Percentiles rank a stretch among this genome's conserved stretches.
phyloP scores from a whole-genome alignment of 2,797 vertebrate genomes.

The Agapornis canus region DNA sequence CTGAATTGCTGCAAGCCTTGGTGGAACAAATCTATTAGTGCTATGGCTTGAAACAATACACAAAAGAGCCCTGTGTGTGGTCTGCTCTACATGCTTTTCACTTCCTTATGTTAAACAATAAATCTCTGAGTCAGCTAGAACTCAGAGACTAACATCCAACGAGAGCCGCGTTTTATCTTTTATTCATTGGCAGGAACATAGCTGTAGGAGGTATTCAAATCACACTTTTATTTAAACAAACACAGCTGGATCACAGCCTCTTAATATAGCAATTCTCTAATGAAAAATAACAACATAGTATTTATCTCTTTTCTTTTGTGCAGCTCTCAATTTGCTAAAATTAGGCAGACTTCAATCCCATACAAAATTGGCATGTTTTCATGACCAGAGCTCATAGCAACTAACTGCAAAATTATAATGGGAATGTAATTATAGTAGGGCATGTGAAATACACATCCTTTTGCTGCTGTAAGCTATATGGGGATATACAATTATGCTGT shows the following conservation, averaged over 20 bases:
- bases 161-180: slow-evolving; percentile 80
- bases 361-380: slow-evolving; percentile 83
- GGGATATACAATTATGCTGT: slow-evolving; percentile 79
- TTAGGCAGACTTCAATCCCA: slow-evolving; percentile 83
- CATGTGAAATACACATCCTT: slow-evolving; percentile 81
- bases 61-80: slow-evolving; percentile 84
- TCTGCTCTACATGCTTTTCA: slow-evolving; percentile 78
- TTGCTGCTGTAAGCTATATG: slow-evolving; percentile 78
- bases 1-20: slow-evolving; percentile 80
- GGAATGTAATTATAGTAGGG: slow-evolving; percentile 80
- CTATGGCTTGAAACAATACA: slow-evolving; percentile 82
- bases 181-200: slow-evolving; percentile 85
- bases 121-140: slow-evolving; percentile 83
- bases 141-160: slow-evolving; percentile 75
- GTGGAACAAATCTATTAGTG: slow-evolving; percentile 85
- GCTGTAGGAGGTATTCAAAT: slow-evolving; percentile 87
- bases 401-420: slow-evolving; percentile 85
- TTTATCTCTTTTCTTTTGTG: slow-evolving; percentile 86
- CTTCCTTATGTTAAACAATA: slow-evolving; percentile 84
- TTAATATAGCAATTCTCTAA: slow-evolving; percentile 86
- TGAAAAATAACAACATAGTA: slow-evolving; percentile 86
- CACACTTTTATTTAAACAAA: slow-evolving; percentile 89
- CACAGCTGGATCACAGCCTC: slow-evolving; percentile 85
- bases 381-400: slow-evolving; percentile 83
- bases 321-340: slow-evolving; percentile 85